phyloP scores from a whole-genome alignment of 2,888 invertebrate species.

The Dorcus hopei region DNA sequence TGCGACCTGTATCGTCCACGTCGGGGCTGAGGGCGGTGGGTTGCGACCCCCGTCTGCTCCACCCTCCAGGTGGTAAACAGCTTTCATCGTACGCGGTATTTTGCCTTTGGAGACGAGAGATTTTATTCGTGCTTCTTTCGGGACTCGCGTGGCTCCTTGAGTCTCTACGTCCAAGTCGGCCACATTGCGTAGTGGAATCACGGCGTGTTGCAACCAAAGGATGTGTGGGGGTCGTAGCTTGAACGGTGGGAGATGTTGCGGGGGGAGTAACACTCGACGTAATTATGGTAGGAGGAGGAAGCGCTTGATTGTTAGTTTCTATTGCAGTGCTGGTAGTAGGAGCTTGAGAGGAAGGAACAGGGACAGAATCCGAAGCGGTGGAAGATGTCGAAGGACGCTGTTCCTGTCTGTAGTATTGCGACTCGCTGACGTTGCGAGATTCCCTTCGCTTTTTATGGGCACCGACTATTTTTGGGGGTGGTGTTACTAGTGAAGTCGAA shows the following conservation, averaged over 20 bases:
- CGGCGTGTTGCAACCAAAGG: slow-evolving; percentile 58
- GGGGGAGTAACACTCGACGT: slow-evolving; percentile 82
- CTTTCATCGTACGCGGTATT: slow-evolving; percentile 88
- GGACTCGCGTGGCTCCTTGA: slow-evolving; percentile 66
- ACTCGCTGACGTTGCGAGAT: slow-evolving; percentile 54
- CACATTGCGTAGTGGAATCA: slow-evolving; percentile 84
- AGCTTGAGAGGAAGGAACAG: slow-evolving; percentile 49
- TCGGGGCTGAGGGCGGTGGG: slow-evolving; percentile 81
- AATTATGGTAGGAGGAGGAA: slow-evolving; percentile 74
- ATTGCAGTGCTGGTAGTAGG: slow-evolving; percentile 43
- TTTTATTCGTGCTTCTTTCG: slow-evolving; percentile 53
- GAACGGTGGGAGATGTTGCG: slow-evolving; percentile 71
- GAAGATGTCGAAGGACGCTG: slow-evolving; percentile 70
- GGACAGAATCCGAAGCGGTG: slow-evolving; percentile 70
- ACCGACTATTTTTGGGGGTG: slow-evolving; percentile 57
- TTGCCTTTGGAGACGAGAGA: slow-evolving; percentile 68
- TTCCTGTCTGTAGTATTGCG: slow-evolving; percentile 59
- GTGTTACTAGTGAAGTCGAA: slow-evolving; percentile 58
- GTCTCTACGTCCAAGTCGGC: slow-evolving; percentile 62
- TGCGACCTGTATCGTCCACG: slow-evolving; percentile 64
- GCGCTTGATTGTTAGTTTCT: slow-evolving; percentile 61
- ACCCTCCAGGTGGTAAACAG: slow-evolving; percentile 64
- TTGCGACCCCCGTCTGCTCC: slow-evolving; percentile 74
- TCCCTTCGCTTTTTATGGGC: slow-evolving; percentile 60
- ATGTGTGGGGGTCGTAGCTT: slow-evolving; percentile 52